phyloP scores from a whole-genome alignment of 2,797 vertebrate genomes.

The Toxotes lorentzi region DNA sequence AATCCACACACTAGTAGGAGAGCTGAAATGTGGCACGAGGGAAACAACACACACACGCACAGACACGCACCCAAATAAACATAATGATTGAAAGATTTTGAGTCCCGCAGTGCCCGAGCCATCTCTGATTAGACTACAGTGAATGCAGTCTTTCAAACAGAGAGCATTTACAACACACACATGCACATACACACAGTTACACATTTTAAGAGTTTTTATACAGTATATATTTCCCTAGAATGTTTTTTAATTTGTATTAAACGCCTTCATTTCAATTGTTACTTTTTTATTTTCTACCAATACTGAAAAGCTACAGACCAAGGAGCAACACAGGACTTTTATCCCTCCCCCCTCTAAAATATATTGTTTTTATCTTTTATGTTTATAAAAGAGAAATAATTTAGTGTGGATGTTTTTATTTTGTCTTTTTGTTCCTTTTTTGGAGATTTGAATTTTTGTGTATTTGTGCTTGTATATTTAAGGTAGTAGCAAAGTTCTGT shows the following conservation, averaged over 20 bases:
- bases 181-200: slow-evolving; percentile 69
- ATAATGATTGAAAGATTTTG: slow-evolving; percentile 76
- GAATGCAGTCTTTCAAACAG: slow-evolving; percentile 71
- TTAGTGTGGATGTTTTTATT: slow-evolving; percentile 87
- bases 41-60: slow-evolving; percentile 50
- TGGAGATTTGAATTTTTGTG: slow-evolving; percentile 84
- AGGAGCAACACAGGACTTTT: slow-evolving; percentile 92
- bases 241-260: slow-evolving; percentile 86
- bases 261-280: slow-evolving; percentile 85
- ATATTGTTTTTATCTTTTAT: slow-evolving; percentile 87
- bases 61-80: slow-evolving; percentile 42
- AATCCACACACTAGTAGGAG: slow-evolving; percentile 67
- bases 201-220: slow-evolving; percentile 88
- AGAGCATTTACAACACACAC: slow-evolving; percentile 77
- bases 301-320: slow-evolving; percentile 95
- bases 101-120: slow-evolving; percentile 74
- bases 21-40: slow-evolving; percentile 75
- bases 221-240: slow-evolving; percentile 88
- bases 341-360: slow-evolving; percentile 84
- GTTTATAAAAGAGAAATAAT: slow-evolving; percentile 86
- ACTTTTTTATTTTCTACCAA: slow-evolving; percentile 84
- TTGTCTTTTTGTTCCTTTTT: slow-evolving; percentile 77
- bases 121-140: slow-evolving; percentile 76
- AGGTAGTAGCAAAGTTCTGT: slow-evolving; percentile 89
- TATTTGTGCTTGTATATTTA: slow-evolving; percentile 91